Percentiles rank a stretch among this genome's conserved stretches.
These are phyloP conservation scores for Keiferia lycopersicella DNA, from an alignment of 2,888 invertebrate species.

Conservation along the genomic window DNA sequence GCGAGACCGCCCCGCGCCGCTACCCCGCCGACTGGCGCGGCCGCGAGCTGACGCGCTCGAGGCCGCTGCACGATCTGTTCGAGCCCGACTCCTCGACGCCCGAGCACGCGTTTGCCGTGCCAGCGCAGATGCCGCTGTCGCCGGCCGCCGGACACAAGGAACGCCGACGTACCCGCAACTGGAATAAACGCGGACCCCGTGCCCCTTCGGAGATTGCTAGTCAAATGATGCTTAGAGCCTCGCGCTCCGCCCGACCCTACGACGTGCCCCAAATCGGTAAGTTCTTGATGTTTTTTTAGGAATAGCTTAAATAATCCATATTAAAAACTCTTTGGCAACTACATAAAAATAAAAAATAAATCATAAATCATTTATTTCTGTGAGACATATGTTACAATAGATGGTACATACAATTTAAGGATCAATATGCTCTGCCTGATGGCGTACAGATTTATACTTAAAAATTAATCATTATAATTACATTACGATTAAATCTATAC, in stretches of 20 bases:
- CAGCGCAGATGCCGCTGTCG: conserved; percentile 51
- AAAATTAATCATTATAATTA: no score
- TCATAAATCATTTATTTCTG: no score
- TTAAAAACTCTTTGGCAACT: no score
- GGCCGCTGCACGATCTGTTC: conserved; percentile 68
- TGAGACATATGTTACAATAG: no score
- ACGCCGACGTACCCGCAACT: conserved; percentile 58
- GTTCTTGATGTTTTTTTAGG: conserved; percentile 44
- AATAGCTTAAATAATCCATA: no score
- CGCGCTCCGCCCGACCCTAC: conserved; percentile 88
- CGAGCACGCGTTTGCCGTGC: conserved; percentile 44
- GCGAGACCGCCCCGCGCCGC: conserved; percentile 66
- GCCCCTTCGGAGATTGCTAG: conserved; percentile 83
- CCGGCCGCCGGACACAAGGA: conserved; percentile 61
- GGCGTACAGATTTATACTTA: no score
- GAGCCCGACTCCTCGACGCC: conserved; percentile 56
- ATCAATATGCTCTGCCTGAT: no score
- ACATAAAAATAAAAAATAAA: no score
- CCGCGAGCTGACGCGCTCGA: conserved; percentile 58
- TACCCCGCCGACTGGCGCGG: conserved; percentile 62
- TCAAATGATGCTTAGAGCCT: conserved; percentile 89
- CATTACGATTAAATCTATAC: no score
- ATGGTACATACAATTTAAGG: no score
- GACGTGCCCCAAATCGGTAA: conserved; percentile 94
- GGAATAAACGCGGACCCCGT: conserved; percentile 63